Conservation (phyloP, 2,888 invertebrate species). For the Stenolophus ochropezus region DNA sequence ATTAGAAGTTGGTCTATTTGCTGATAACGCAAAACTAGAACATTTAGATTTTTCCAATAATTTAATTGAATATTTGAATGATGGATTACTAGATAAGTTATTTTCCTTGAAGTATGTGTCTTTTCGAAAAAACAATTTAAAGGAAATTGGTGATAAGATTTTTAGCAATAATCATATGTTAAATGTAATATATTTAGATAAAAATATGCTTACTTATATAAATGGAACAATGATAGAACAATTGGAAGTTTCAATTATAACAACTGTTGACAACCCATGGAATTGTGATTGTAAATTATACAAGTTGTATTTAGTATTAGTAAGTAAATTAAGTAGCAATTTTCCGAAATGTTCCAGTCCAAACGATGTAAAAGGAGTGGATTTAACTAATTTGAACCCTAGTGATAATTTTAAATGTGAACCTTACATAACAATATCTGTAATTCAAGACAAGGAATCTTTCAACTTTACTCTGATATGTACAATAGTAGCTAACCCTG, state of each 20-base stretch:
- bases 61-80: too few species aligned
- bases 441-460: background rate
- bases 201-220: background rate
- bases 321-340: background rate
- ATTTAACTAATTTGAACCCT: background rate
- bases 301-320: background rate
- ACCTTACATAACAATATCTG: background rate
- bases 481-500: background rate
- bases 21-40: too few species aligned
- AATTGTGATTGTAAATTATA: background rate
- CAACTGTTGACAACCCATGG: background rate
- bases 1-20: too few species aligned
- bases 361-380: too few species aligned
- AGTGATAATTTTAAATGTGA: background rate
- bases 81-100: too few species aligned
- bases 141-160: too few species aligned
- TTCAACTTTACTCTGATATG: background rate
- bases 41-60: too few species aligned
- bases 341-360: background rate
- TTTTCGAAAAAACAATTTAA: too few species aligned
- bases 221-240: background rate
- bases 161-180: too few species aligned
- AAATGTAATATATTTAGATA: background rate
- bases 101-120: too few species aligned
- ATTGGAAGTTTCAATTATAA: background rate